These are phyloP conservation scores for Papilio aristodemus DNA, from an alignment of 1,140 invertebrate genomes.

Conservation along the genomic window DNA sequence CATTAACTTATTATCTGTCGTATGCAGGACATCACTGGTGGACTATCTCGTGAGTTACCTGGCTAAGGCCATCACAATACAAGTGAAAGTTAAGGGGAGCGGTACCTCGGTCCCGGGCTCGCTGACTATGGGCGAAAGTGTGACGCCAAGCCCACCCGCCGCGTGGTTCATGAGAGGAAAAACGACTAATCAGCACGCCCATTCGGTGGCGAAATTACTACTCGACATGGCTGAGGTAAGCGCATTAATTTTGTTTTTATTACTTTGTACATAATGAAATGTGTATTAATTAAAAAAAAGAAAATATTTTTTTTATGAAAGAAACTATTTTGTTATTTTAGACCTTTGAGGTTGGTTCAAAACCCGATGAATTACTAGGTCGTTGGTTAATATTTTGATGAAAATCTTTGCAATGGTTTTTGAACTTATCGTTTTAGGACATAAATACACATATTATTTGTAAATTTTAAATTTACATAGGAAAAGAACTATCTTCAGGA, in stretches of 20 bases:
- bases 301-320: no score
- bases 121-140: constrained; percentile 52
- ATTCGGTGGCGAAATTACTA: constrained; percentile 92
- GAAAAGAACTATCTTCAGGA: no score
- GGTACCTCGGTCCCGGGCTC: constrained; percentile 81
- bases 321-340: neutral
- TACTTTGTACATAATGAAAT: no score
- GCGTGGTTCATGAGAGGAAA: constrained; percentile 93
- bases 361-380: no score
- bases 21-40: constrained; percentile 60
- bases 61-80: constrained; percentile 72
- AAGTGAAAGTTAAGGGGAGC: constrained; percentile 82
- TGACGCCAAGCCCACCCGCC: constrained; percentile 48
- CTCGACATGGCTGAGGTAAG: constrained; percentile 94
- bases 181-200: constrained; percentile 90
- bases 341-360: no score
- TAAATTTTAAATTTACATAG: no score
- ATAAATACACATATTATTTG: no score
- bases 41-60: constrained; percentile 75
- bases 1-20: neutral
- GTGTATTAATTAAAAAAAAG: no score
- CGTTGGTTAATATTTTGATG: no score
- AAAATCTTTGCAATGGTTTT: no score
- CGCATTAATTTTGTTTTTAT: no score
- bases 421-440: no score